Percentiles rank a stretch among this genome's conserved stretches.
Evolutionary conservation across 2,113 vertebrate species (phyloP).

Genomic region (Mystacornis crossleyi): DNA sequence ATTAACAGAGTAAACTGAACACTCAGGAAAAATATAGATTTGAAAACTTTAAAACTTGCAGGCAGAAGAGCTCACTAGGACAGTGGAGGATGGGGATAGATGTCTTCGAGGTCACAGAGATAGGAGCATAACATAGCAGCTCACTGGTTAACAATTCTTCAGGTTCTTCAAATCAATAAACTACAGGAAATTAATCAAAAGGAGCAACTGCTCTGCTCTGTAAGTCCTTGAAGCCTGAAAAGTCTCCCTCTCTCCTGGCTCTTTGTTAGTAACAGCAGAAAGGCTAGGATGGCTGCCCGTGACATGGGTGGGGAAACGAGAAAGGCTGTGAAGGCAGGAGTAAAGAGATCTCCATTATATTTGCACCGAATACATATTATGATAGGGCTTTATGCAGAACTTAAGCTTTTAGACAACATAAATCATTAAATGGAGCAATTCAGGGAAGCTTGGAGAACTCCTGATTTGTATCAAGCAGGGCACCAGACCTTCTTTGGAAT

Average conservation of each 20-base stretch:
- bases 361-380: neutral
- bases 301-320: neutral
- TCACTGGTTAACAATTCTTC: constrained; percentile 21
- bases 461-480: neutral
- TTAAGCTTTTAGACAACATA: neutral
- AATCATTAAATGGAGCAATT: neutral
- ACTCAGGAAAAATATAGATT: neutral
- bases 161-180: constrained; percentile 38
- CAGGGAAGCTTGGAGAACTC: neutral
- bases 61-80: neutral
- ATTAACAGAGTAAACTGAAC: neutral
- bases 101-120: neutral
- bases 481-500: neutral
- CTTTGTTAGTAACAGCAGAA: constrained; percentile 14
- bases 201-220: neutral
- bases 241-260: neutral
- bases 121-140: neutral
- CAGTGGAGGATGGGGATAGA: neutral
- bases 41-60: neutral
- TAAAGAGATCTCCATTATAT: neutral
- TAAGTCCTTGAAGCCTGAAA: constrained; percentile 22
- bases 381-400: neutral
- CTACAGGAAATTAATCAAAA: constrained; percentile 43
- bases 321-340: neutral
- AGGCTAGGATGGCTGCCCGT: neutral